Evolutionary conservation across 2,113 vertebrate genomes (phyloP).

Genomic region (Pelecanoides urinatrix): DNA sequence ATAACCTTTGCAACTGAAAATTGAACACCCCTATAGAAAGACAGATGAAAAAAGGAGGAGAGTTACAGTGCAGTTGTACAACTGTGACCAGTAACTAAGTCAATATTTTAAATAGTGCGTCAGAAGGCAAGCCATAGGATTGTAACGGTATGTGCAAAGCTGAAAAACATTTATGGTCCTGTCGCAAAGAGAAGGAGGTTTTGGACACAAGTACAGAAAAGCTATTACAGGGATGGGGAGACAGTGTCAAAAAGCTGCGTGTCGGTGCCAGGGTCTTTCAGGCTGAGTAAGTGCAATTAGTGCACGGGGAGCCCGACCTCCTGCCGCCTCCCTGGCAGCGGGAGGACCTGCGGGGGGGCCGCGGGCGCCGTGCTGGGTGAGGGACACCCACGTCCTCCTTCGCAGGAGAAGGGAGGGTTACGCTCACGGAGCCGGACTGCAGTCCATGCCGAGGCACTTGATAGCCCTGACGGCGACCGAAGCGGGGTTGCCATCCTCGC

Average conservation of each 20-base stretch:
- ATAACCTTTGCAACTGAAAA: background rate
- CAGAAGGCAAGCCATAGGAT: background rate
- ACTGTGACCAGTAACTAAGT: background rate
- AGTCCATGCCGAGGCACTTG: too few species aligned
- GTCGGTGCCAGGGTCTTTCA: fast-evolving
- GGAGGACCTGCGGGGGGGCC: background rate
- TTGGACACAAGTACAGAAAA: background rate
- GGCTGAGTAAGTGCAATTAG: fast-evolving
- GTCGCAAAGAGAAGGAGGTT: background rate
- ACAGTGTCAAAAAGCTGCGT: background rate
- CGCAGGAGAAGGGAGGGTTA: background rate
- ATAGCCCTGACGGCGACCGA: fast-evolving
- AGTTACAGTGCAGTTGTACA: background rate
- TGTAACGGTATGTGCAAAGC: background rate
- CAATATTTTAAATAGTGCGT: background rate
- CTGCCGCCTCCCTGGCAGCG: fast-evolving
- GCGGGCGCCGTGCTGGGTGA: fast-evolving
- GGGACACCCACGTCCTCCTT: background rate
- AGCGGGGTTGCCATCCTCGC: background rate
- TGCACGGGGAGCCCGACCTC: fast-evolving
- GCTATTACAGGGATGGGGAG: too few species aligned
- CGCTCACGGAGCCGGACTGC: fast-evolving
- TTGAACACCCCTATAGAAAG: background rate
- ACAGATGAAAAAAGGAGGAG: background rate
- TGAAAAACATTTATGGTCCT: too few species aligned